Base-by-base conservation (phyloP, 1,140 invertebrate species). In the Drosophila parvula region DNA sequence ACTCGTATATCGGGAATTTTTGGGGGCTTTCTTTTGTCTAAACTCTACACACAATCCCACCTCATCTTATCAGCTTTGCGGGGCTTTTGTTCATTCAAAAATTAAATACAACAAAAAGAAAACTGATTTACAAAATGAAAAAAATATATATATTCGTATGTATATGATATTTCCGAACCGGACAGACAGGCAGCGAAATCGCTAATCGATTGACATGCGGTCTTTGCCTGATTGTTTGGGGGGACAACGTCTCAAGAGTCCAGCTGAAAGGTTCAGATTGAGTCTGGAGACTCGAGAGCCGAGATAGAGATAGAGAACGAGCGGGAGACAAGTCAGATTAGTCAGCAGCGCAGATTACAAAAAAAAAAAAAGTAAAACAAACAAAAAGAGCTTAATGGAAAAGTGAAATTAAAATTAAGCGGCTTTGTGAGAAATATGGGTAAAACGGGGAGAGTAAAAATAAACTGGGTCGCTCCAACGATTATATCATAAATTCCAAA, bases 211-310 rank as follows among this genome's bases (percentile, higher is more conserved):
- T 86, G 71, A 76, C 83, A 86, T 86, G 83, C 76, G 76, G 83
- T 51, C 79, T 79, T 74, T 80, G 84, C 68, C 79, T 88, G 83
- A 89, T 88, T 74, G 77, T 44, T 71, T 60, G 70, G 50, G 61
- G 63, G 68, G 59, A 69, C 22, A 22, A 22, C 71, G 80, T 73
- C 71, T 55, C 56, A 77, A 77, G 74, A 76, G 73, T 64, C 62
- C 45, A 65, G 45, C 64, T 67, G 45, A 65, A 67, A 67, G 45
- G 38, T 50, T 71, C 34, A 59, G 30, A 50, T 34, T 30, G 45
- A 56, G 65, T 53, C 38, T 70, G 11, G 27, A 22, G 50, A 32
- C n/a, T 16, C 9, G 27, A 7, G 47, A 40, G 60, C 22, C 22
- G 22, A 22, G 22, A 69, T 43, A 67, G 12, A 9, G 18, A 43